These are phyloP conservation scores for Caenorhabditis panamensis DNA, from an alignment of 2,888 invertebrate genomes.

Conservation along the genomic window DNA sequence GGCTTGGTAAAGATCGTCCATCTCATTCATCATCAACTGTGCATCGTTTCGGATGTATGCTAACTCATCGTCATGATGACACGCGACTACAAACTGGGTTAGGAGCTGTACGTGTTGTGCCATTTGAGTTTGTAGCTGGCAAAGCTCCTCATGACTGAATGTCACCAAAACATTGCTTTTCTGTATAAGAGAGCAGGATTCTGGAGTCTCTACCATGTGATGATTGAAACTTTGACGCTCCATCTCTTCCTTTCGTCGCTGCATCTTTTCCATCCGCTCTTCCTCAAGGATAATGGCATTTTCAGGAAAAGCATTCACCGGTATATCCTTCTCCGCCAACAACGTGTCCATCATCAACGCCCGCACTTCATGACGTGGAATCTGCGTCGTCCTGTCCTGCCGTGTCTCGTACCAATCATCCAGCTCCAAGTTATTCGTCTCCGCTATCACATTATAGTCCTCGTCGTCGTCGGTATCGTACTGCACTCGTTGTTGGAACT, in stretches of 20 bases:
- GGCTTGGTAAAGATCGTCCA: constrained; percentile 42
- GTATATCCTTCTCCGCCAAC: constrained; percentile 54
- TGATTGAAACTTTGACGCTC: not conserved
- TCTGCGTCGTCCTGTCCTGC: constrained; percentile 49
- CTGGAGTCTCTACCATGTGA: not conserved
- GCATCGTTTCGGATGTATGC: constrained; percentile 34
- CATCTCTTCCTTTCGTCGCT: not conserved
- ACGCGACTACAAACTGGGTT: constrained; percentile 53
- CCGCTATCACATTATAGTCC: constrained; percentile 49
- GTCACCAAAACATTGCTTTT: not conserved
- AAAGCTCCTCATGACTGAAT: constrained; percentile 36
- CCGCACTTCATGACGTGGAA: constrained; percentile 52
- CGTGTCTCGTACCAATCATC: constrained; percentile 55
- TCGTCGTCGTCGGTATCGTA: constrained; percentile 54
- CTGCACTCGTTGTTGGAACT: not conserved
- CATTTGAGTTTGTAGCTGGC: constrained; percentile 31
- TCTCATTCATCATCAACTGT: constrained; percentile 58
- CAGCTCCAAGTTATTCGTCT: constrained; percentile 32
- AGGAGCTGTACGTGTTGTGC: constrained; percentile 58
- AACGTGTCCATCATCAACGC: constrained; percentile 50
- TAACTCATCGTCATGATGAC: constrained; percentile 25
- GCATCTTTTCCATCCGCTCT: not conserved
- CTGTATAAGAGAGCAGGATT: constrained; percentile 35
- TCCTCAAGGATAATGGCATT: constrained; percentile 17
- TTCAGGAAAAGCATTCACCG: constrained; percentile 36